phyloP scores from a whole-genome alignment of 2,888 invertebrate genomes.

The Lasius platythorax region DNA sequence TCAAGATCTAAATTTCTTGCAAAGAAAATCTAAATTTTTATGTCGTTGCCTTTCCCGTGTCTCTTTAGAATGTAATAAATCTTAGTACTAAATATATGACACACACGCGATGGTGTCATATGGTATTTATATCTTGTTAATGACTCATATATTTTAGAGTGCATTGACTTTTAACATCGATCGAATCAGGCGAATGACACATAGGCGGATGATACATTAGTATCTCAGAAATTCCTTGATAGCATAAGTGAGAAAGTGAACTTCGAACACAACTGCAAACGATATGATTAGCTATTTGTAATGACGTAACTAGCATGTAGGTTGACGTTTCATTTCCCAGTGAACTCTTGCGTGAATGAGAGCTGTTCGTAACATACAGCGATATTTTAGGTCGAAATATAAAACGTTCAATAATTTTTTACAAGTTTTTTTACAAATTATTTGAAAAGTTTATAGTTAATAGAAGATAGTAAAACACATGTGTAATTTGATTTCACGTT shows the following conservation, averaged over 20 bases:
- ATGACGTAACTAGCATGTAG: neutral
- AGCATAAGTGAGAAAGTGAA: neutral
- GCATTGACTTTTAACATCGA: neutral
- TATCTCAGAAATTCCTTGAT: neutral
- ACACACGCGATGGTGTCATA: neutral
- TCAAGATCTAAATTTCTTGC: neutral
- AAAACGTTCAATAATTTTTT: neutral
- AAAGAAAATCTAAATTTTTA: neutral
- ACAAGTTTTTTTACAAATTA: neutral
- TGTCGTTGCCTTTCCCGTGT: neutral
- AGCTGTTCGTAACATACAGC: neutral
- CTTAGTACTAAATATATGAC: neutral
- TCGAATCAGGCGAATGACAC: neutral
- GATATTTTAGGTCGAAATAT: neutral
- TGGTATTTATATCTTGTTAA: conserved; percentile 14
- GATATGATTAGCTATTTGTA: neutral
- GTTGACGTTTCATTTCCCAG: neutral
- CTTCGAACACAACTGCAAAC: neutral
- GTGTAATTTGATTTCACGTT: neutral
- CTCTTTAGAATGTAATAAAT: neutral
- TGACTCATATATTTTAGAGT: neutral
- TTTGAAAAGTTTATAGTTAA: neutral
- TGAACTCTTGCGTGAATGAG: conserved; percentile 1
- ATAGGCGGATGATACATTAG: neutral
- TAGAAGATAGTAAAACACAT: neutral